Base-by-base conservation (phyloP, 23 tunicate species). In the Pegea sp. region DNA sequence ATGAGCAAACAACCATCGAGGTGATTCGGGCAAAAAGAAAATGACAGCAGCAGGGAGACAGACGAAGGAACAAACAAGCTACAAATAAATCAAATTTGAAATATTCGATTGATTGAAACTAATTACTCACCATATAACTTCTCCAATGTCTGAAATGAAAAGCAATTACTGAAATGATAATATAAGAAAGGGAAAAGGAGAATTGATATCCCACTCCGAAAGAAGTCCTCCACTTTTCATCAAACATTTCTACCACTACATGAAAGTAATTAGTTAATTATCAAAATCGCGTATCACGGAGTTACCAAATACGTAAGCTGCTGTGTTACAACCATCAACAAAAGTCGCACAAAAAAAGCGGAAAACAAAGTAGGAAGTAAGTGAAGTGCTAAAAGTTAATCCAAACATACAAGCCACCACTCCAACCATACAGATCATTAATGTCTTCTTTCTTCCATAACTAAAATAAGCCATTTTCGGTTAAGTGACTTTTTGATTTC, bases 1-100 rank as follows among this genome's bases (percentile, higher is more conserved):
- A 19, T 55, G 8, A 5, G n/a, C 34, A 55, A 55, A 55, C 6
- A 27, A 19, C 60, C 60, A 24, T 34, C 55, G 13, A 26, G 64
- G 64, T 5, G 64, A 59, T 34, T 59, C 64, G 19, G 64, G 64
- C 5, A 59, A 5, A 59, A 59, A 32, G 7, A 59, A 59, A 6
- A 22, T 22, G 8, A 59, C 4, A 13, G 34, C 5, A 34, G 34
- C 22, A 4, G 55, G 64, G 21, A 28, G n/a, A 16, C 64, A 20
- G 18, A 59, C 22, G 4, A 59, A 11, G 6, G 52, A 32, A 6
- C 11, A 59, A 18, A 59, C 53, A 13, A 59, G 4, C 55, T 59
- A 53, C n/a, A n/a, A n/a, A n/a, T n/a, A n/a, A 8, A 34, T 4
- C 53, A 59, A 18, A 55, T 24, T 24, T 26, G 7, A 55, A 7